A percentile compares a stretch with the other conserved stretches of the same genome.
phyloP scores from a whole-genome alignment of 2,113 vertebrate genomes.

The Ascaphus truei region DNA sequence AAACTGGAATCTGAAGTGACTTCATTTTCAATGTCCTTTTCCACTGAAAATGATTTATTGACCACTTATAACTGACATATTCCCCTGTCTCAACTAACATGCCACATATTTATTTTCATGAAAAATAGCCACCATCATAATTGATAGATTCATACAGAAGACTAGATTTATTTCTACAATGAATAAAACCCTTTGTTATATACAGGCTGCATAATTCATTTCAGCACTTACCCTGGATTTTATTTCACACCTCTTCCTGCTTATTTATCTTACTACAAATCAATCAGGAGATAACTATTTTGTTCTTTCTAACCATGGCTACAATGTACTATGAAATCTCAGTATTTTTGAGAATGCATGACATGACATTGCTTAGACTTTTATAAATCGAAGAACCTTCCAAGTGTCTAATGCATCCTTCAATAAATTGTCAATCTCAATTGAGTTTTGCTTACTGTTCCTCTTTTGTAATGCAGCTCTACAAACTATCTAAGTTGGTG shows the following conservation, averaged over 20 bases:
- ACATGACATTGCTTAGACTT: no score
- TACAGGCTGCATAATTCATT: slow-evolving; percentile 12
- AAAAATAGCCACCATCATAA: slow-evolving; percentile 25
- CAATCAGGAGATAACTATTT: no score
- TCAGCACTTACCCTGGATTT: background rate
- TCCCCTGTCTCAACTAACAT: slow-evolving; percentile 13
- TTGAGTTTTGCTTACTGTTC: no score
- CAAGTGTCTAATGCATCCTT: no score
- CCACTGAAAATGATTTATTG: slow-evolving; percentile 24
- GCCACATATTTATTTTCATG: slow-evolving; percentile 29
- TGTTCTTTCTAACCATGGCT: no score
- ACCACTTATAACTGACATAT: slow-evolving; percentile 18
- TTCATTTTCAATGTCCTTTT: slow-evolving; percentile 1
- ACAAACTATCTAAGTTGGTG: no score
- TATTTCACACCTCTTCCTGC: background rate
- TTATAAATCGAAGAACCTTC: no score
- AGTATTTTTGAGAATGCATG: no score
- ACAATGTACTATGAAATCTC: no score
- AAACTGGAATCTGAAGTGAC: background rate
- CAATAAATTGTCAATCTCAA: no score
- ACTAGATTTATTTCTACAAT: slow-evolving; percentile 18
- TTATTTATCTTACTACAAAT: slow-evolving; percentile 18
- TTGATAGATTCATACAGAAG: background rate
- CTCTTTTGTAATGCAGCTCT: no score
- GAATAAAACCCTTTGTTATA: slow-evolving; percentile 3